Percentiles rank a stretch among this genome's conserved stretches.
phyloP scores from a whole-genome alignment of 2,113 vertebrate genomes.

The Halichoeres trimaculatus region DNA sequence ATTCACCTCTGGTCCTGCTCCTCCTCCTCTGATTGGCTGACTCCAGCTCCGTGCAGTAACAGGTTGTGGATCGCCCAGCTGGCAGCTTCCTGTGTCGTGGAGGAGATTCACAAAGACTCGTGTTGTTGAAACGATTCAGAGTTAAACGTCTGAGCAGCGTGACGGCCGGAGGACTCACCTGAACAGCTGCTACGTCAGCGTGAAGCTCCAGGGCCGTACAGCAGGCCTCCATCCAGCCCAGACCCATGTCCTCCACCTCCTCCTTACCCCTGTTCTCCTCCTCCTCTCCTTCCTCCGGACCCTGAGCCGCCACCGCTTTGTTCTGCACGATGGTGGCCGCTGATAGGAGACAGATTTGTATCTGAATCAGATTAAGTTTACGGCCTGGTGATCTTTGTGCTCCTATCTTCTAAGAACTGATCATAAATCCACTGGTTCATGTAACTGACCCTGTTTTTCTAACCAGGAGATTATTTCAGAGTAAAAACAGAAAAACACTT shows the following conservation, averaged over 20 bases:
- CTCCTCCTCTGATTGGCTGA: slow-evolving; percentile 85
- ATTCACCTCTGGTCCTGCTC: slow-evolving; percentile 88
- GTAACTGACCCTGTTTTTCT: neutral
- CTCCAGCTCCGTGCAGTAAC: slow-evolving; percentile 85
- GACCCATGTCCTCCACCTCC: slow-evolving; percentile 82
- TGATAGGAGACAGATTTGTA: slow-evolving; percentile 57
- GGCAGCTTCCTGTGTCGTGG: slow-evolving; percentile 87
- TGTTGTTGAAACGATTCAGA: neutral
- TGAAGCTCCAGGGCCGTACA: slow-evolving; percentile 89
- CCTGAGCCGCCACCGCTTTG: slow-evolving; percentile 73
- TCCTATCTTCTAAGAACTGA: too few relatives aligned
- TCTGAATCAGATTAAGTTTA: neutral
- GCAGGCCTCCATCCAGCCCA: slow-evolving; percentile 90
- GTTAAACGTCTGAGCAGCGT: neutral
- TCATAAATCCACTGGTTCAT: neutral
- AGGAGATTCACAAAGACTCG: neutral
- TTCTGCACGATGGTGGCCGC: slow-evolving; percentile 93
- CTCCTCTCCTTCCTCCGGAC: slow-evolving; percentile 81
- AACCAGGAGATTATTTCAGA: neutral
- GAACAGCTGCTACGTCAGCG: slow-evolving; percentile 84
- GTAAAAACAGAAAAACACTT: neutral
- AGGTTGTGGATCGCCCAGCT: slow-evolving; percentile 94
- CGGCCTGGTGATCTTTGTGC: neutral
- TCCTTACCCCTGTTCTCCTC: slow-evolving; percentile 83
- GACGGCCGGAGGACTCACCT: slow-evolving; percentile 78